These are phyloP conservation scores for Scomber scombrus DNA, from an alignment of 2,113 vertebrate species.

Conservation along the genomic window DNA sequence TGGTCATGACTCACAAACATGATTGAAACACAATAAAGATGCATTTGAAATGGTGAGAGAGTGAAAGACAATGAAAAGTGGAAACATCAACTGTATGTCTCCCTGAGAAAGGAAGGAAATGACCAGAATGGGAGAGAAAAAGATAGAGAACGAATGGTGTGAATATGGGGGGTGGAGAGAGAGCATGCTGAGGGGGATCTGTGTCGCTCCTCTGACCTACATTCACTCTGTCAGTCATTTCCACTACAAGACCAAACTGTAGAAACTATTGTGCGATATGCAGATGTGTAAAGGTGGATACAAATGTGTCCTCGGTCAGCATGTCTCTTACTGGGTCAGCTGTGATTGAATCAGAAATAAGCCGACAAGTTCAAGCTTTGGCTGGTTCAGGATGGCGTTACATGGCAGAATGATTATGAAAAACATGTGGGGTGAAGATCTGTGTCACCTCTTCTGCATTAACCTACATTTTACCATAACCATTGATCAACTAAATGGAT, in stretches of 20 bases:
- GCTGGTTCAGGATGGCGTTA: background rate
- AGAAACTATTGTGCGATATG: background rate
- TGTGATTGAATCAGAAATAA: slow-evolving; percentile 13
- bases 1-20: slow-evolving; percentile 13
- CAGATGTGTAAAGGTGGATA: no score
- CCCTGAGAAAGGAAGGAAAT: background rate
- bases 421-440: slow-evolving; percentile 8
- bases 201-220: slow-evolving; percentile 41
- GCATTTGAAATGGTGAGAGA: background rate
- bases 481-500: background rate
- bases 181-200: background rate
- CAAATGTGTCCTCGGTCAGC: background rate
- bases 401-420: slow-evolving; percentile 2
- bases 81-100: background rate
- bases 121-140: slow-evolving; percentile 14
- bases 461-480: slow-evolving; percentile 43
- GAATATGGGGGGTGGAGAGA: slow-evolving; percentile 11
- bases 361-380: slow-evolving; percentile 16
- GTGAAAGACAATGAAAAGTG: background rate
- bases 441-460: slow-evolving; percentile 30
- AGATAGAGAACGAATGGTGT: background rate
- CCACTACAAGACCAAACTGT: background rate
- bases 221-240: slow-evolving; percentile 19
- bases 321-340: slow-evolving; percentile 6
- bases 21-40: background rate